phyloP scores from a whole-genome alignment of 2,797 vertebrate species.

The Onychomys leucogaster region DNA sequence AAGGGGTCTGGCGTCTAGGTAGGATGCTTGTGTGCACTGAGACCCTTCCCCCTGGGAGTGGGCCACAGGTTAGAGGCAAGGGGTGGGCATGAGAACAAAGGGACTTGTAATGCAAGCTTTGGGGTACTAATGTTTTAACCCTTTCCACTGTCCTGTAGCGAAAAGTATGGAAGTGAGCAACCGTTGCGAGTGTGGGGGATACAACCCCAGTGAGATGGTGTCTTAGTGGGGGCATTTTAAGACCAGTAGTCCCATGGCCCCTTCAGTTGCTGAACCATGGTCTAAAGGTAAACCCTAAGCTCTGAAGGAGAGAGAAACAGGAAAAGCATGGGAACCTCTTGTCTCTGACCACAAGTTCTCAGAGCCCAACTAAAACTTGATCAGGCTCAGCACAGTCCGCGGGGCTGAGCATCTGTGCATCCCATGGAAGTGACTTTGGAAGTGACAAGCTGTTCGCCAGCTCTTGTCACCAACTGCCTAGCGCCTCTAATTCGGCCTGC shows the following conservation, averaged over 20 bases:
- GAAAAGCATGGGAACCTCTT: background rate
- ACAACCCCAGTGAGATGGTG: background rate
- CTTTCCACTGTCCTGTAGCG: background rate
- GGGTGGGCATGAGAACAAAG: background rate
- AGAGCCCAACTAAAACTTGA: slow-evolving; percentile 74
- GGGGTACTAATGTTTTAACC: slow-evolving; percentile 33
- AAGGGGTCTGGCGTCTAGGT: background rate
- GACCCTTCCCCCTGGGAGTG: background rate
- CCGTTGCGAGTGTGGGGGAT: background rate
- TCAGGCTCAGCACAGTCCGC: background rate
- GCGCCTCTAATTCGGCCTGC: slow-evolving; percentile 82
- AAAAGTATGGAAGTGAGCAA: background rate
- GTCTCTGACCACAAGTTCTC: slow-evolving; percentile 6
- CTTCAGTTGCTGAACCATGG: background rate
- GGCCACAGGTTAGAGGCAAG: background rate
- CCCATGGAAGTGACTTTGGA: slow-evolving; percentile 83
- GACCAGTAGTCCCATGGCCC: rapidly evolving
- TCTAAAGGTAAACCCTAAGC: background rate
- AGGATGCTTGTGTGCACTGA: background rate
- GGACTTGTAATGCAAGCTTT: slow-evolving; percentile 70
- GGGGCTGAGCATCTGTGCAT: slow-evolving; percentile 66
- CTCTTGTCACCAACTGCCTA: slow-evolving; percentile 80
- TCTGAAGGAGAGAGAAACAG: background rate
- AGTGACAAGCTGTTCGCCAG: slow-evolving; percentile 85
- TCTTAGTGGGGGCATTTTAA: too few species aligned